Evolutionary conservation across 2,888 invertebrate genomes (phyloP).

Genomic region (Cheilosia impressa): DNA sequence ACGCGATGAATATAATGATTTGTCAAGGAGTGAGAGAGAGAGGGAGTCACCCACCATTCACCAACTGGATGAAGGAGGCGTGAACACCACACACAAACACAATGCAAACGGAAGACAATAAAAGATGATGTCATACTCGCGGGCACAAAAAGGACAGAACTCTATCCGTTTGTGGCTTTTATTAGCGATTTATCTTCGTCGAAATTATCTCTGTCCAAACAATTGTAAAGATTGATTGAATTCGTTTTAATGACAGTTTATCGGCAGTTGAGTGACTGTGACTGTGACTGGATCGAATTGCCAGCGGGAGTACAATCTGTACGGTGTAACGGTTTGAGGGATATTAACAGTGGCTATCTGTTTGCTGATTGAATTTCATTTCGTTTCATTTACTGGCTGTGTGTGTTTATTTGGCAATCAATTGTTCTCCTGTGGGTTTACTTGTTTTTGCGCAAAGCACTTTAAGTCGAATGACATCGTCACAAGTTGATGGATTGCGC

Average conservation of each 20-base stretch:
- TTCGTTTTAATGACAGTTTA: constrained; percentile 38
- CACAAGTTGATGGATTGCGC: no score
- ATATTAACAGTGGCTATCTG: background rate
- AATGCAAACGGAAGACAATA: constrained; percentile 28
- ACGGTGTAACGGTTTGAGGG: background rate
- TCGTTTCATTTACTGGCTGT: no score
- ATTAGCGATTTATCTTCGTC: constrained; percentile 50
- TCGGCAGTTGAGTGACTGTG: constrained; percentile 15
- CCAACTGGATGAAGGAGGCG: background rate
- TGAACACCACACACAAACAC: no score
- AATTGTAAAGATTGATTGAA: constrained; percentile 53
- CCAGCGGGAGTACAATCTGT: background rate
- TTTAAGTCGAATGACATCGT: no score
- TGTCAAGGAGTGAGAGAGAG: background rate
- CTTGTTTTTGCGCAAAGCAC: background rate
- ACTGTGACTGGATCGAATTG: constrained; percentile 17
- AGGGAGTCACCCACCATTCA: background rate
- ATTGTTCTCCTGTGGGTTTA: background rate
- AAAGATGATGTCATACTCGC: constrained; percentile 40
- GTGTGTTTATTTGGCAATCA: background rate
- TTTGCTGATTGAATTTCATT: constrained; percentile 36
- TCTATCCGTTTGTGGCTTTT: constrained; percentile 38
- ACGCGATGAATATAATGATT: constrained; percentile 13
- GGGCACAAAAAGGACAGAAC: constrained; percentile 22
- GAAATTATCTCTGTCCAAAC: constrained; percentile 42